Evolutionary conservation across 2,113 vertebrate genomes (phyloP), one percentile per base, ranked within the genome.

Genomic region (Oreochromis tanganicae): DNA sequence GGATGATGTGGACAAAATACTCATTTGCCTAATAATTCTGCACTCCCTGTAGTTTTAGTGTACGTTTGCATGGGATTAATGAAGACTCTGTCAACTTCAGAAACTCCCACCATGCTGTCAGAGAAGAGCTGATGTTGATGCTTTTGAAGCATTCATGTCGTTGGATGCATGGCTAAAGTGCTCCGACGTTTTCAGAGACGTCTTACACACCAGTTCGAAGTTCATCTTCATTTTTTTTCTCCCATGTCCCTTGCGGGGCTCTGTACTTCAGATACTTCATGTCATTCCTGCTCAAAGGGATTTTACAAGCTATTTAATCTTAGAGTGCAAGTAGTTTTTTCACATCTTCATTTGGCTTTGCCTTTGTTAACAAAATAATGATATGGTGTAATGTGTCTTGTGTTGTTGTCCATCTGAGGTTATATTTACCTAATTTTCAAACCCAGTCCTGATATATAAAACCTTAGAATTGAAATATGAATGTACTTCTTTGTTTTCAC

Each of bases 141-240:
- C n/a, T n/a, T n/a, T n/a, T n/a, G n/a, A n/a, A n/a, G n/a, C n/a
- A n/a, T n/a, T n/a, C n/a, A n/a, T n/a, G n/a, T n/a, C n/a, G n/a
- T n/a, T n/a, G n/a, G n/a, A n/a, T n/a, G n/a, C n/a, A n/a, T n/a
- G n/a, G n/a, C n/a, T n/a, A 19, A 50, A 50, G 16, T 50, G 48
- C 16, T 50, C 0, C 7, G 4, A 50, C 48, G 0, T 50, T 8
- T 17, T 50, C 7, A 7, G 7, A 50, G 48, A 19, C 0, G 7
- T 8, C 48, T 50, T 50, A 50, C 48, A 16, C 48, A 50, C 48
- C 48, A 50, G 48, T 50, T 50, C 48, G 2, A 17, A 50, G 48
- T 50, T 50, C 48, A 17, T 17, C 48, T 50, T 17, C 16, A 4
- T 50, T 50, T 50, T 1, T 17, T 50, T 50, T 8, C 7, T 50